These are phyloP conservation scores for Leptocoma aspasia DNA, from an alignment of 2,113 vertebrate species.

Conservation along the genomic window DNA sequence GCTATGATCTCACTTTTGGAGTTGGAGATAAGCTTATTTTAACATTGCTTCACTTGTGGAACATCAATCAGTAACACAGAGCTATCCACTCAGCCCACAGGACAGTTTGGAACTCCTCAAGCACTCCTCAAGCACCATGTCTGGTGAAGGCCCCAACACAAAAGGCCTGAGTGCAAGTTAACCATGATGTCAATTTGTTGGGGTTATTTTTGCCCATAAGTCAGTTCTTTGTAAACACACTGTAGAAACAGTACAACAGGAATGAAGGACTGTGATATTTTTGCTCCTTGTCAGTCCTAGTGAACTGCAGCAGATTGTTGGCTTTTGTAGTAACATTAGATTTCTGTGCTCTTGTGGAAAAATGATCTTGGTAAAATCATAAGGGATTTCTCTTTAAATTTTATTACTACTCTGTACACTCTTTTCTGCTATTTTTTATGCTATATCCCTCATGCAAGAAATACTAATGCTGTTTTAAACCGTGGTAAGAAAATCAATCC, in stretches of 20 bases:
- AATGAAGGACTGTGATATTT: not conserved
- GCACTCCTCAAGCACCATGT: rapidly evolving
- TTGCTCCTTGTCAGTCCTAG: not conserved
- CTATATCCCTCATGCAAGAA: conserved; percentile 58
- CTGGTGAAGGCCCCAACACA: not conserved
- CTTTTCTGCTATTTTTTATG: conserved; percentile 2
- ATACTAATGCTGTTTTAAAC: conserved; percentile 75
- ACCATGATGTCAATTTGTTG: not conserved
- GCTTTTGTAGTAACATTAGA: not conserved
- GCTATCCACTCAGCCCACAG: not conserved
- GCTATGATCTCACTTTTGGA: not conserved
- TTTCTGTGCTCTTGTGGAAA: not conserved
- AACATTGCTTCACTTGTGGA: not conserved
- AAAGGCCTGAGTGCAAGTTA: not conserved
- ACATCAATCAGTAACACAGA: not conserved
- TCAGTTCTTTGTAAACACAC: not conserved
- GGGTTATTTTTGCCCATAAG: rapidly evolving
- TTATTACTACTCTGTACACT: not conserved
- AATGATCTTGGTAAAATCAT: not conserved
- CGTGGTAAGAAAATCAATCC: conserved; percentile 73
- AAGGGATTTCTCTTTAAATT: not conserved
- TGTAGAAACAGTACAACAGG: not conserved
- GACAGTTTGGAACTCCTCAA: not conserved
- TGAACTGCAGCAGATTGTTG: not conserved
- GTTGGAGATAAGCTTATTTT: not conserved